Evolutionary conservation across 2,797 vertebrate species (phyloP), one percentile per base, ranked within the genome.

Genomic region (Tapera naevia): DNA sequence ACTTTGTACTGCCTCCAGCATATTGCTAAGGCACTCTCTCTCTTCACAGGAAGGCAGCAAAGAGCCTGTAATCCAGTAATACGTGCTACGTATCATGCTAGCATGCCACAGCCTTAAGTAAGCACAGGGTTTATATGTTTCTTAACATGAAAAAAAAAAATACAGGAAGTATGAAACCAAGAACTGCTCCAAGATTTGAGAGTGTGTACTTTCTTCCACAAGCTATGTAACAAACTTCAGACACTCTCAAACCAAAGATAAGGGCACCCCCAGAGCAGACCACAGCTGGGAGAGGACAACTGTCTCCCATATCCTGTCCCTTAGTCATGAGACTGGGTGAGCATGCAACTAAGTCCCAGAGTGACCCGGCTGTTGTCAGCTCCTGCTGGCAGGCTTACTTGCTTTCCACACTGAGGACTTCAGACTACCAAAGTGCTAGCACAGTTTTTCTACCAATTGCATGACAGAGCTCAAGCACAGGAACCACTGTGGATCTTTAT

Each of bases 11-110:
- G 70, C 33, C 53, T 85, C 41, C 53, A 74, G 57, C 4, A 2
- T 23, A 54, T 27, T 54, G 28, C 37, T 67, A 64, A 62, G 39
- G 70, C 66, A 43, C 22, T 79, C 33, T 89, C 69, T 10, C 69
- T 86, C 81, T 10, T 94, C 46, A 58, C 15, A 79, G 24, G 73
- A 95, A 96, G 73, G 85, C 85, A 94, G 89, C 76, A 86, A 72
- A 87, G 75, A 92, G 82, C 17, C 66, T 0, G 0, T 57, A 86
- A 88, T 58, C 75, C 57, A 58, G 7, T 54, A 87, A 71, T 14
- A 76, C 1, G 1, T 5, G 1, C 35, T 35, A 78, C 18, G 11
- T 60, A 70, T 19, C 69, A 61, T 10, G 53, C 53, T 57, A 86
- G 91, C 13, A 5, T 50, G 72, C 16, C 64, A 74, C 45, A 74